Base-by-base conservation (phyloP, 1,140 invertebrate species). In the Globodera rostochiensis region DNA sequence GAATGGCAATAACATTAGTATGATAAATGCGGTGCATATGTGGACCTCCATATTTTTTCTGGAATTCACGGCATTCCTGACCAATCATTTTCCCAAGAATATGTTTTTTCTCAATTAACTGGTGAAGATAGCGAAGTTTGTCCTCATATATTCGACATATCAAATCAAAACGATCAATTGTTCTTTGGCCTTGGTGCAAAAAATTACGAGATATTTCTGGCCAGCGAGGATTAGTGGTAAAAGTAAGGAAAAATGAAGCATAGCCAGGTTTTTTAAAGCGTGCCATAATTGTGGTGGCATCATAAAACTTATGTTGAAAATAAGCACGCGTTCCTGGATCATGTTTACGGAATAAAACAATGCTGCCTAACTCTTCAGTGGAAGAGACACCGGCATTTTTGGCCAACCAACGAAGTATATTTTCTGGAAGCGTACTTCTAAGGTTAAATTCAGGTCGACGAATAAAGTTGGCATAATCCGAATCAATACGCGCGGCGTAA, bases 231-330 rank as follows among this genome's bases (percentile, higher is more conserved):
- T 25, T 25, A 25, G 25, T 25, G 6, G 73, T 74, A 9, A 25
- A 74, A 3, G 73, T 74, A 4, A 74, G 57, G 21, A 74, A 36
- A 74, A 74, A 74, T 3, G 21, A 74, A 9, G 73, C 73, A 15
- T 25, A 36, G 8, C 9, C 45, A 3, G 73, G 36, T 46, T 74
- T 25, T 11, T 36, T 49, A 3, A 57, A 9, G 4, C 73, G n/a
- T 11, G 73, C 73, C 73, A 74, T 74, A 11, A 74, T 74, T 21
- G 73, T 74, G 2, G 73, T 74, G 9, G 73, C 73, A 46, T 74
- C 73, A 7, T 73, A 73, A 7, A n/a, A 73, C n/a, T 19, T 73
- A 1, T 25, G 13, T 25, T 73, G 71, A 73, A 74, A 74, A 15
- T 74, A 74, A 5, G 73, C n/a, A 8, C 21, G 6, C 8, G 73